Evolutionary conservation across 2,888 invertebrate species (phyloP), one percentile per base, ranked within the genome.

Genomic region (Cantharis nigra): DNA sequence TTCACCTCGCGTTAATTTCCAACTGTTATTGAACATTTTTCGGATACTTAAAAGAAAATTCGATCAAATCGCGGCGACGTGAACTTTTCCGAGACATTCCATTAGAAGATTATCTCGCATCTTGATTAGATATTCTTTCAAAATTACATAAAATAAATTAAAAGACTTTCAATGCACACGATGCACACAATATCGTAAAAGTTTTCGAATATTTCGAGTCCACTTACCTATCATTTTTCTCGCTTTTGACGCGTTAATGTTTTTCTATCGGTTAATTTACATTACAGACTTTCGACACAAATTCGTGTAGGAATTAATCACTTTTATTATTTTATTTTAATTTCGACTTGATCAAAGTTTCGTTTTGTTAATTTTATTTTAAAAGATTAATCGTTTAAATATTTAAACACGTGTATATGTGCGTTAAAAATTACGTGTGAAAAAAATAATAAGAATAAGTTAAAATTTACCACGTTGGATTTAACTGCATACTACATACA

Each of bases 401-500:
- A 67, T 67, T 20, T 23, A 67, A 67, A 67, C 65, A 67, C 23
- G 26, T 67, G 65, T 67, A 20, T 13, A 11, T 67, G 23, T 16
- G 20, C 65, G 23, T 26, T 26, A 85, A 86, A 85, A 84, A 81
- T 81, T 83, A 85, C 85, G 87, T 87, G 87, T 85, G 86, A 87
- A 86, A 87, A 87, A 86, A 76, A 87, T 85, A 85, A 83, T 84
- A 85, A 85, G 79, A 85, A 83, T 84, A 85, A 85, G 79, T 83
- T 86, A 84, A 87, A 87, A 87, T 87, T 87, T 85, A 85, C 85
- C 87, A 85, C 84, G 86, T 85, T 85, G 86, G 83, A 84, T 85
- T 85, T 85, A 86, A 86, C 85, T 86, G 86, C 87, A 86, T 85
- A 85, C 85, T 84, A 86, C 86, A 87, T 86, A 86, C 86, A 87